phyloP scores from a whole-genome alignment of 2,797 vertebrate species.

The Cynodonichthys magdalenae region DNA sequence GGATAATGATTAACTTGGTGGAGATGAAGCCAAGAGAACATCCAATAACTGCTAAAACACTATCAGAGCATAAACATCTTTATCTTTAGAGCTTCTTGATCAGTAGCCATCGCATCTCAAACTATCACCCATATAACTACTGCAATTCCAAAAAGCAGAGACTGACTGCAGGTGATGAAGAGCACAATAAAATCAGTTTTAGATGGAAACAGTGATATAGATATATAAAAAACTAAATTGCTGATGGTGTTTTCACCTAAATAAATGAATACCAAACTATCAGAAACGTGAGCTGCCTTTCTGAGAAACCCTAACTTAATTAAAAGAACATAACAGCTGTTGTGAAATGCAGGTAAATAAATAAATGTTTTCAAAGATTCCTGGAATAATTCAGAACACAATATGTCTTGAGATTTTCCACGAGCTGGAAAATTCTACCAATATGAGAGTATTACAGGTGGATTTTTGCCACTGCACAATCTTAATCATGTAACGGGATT shows the following conservation, averaged over 20 bases:
- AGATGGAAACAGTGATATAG: neutral
- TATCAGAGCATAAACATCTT: conserved; percentile 57
- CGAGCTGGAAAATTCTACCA: conserved; percentile 16
- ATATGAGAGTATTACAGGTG: conserved; percentile 10
- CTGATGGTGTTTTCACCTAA: neutral
- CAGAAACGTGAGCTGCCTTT: neutral
- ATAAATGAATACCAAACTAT: conserved; percentile 3
- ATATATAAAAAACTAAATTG: neutral
- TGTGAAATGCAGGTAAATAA: conserved; percentile 13
- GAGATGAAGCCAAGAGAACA: conserved; percentile 36
- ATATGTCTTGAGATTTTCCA: conserved; percentile 26
- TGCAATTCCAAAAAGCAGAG: conserved; percentile 6
- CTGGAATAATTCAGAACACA: conserved; percentile 5
- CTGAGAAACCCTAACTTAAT: conserved; percentile 11
- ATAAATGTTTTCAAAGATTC: conserved; percentile 17
- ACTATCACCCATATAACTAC: neutral
- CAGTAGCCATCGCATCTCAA: neutral
- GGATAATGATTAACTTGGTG: conserved; percentile 80
- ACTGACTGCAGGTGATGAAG: neutral
- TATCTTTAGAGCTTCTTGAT: conserved; percentile 46
- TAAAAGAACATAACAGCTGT: conserved; percentile 5
- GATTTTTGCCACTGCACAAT: conserved; percentile 40
- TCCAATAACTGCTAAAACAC: conserved; percentile 48
- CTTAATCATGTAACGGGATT: conserved; percentile 48
- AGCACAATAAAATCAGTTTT: neutral